Evolutionary conservation across 2,888 invertebrate genomes (phyloP).

Genomic region (Drepana falcataria): DNA sequence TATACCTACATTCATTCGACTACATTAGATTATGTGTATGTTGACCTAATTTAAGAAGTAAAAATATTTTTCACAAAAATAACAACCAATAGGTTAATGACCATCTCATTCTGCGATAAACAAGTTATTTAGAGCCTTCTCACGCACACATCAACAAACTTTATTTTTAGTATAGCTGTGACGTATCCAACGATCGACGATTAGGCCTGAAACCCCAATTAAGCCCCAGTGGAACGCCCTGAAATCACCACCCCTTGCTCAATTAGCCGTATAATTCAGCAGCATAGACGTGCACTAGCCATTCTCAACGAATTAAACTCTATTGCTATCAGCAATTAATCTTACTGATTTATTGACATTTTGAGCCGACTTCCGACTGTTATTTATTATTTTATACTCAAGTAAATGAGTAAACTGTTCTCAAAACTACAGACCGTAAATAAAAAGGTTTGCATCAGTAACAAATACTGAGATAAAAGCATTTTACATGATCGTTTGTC

Average conservation of each 20-base stretch:
- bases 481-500: constrained; percentile 25
- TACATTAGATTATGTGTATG: no score
- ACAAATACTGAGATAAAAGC: constrained; percentile 21
- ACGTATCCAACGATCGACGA: constrained; percentile 62
- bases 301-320: constrained; percentile 41
- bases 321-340: constrained; percentile 40
- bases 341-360: constrained; percentile 23
- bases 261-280: constrained; percentile 43
- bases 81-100: constrained; percentile 65
- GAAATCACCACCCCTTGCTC: constrained; percentile 52
- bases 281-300: constrained; percentile 22
- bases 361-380: background rate
- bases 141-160: constrained; percentile 67
- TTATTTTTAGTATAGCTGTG: constrained; percentile 61
- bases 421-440: background rate
- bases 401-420: background rate
- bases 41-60: constrained; percentile 23
- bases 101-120: constrained; percentile 51
- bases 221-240: constrained; percentile 45
- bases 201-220: constrained; percentile 59
- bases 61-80: constrained; percentile 48
- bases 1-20: no score
- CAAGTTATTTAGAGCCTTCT: constrained; percentile 55
- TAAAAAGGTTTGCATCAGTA: constrained; percentile 11
- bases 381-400: background rate